These are phyloP conservation scores for Gymnothorax javanicus DNA, from an alignment of 2,797 vertebrate species.

Conservation along the genomic window DNA sequence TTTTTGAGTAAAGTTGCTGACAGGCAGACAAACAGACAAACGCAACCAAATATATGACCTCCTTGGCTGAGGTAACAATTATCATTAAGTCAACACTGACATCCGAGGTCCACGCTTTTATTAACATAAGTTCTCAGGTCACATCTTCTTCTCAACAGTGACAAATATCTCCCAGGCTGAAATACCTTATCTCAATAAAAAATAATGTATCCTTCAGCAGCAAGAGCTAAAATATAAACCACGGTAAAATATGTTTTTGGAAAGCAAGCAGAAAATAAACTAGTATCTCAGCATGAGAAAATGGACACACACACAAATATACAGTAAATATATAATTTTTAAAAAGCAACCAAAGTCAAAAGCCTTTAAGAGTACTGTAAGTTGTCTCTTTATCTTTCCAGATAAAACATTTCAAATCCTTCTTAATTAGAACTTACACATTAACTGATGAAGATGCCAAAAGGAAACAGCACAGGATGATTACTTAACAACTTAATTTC, in stretches of 20 bases:
- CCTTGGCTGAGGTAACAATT: neutral
- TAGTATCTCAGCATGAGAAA: neutral
- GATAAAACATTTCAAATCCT: neutral
- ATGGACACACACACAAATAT: neutral
- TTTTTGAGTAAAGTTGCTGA: too few relatives aligned
- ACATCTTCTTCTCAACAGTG: neutral
- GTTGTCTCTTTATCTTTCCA: neutral
- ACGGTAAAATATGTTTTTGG: neutral
- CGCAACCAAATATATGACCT: too few relatives aligned
- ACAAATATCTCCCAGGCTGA: neutral
- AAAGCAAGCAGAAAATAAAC: neutral
- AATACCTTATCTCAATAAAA: neutral
- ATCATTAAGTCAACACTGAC: constrained; percentile 37
- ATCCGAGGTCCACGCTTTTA: constrained; percentile 6
- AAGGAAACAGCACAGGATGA: constrained; percentile 44
- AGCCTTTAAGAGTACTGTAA: neutral
- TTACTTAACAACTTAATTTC: constrained; percentile 65
- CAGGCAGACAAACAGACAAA: too few relatives aligned
- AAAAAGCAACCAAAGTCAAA: constrained; percentile 1
- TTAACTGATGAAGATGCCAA: constrained; percentile 17
- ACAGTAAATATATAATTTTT: neutral
- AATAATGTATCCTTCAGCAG: constrained; percentile 22
- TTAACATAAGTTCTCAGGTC: neutral
- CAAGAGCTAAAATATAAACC: neutral
- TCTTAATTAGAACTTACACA: constrained; percentile 29